Conservation (phyloP, 2,888 invertebrate species). For the Boloria selene region DNA sequence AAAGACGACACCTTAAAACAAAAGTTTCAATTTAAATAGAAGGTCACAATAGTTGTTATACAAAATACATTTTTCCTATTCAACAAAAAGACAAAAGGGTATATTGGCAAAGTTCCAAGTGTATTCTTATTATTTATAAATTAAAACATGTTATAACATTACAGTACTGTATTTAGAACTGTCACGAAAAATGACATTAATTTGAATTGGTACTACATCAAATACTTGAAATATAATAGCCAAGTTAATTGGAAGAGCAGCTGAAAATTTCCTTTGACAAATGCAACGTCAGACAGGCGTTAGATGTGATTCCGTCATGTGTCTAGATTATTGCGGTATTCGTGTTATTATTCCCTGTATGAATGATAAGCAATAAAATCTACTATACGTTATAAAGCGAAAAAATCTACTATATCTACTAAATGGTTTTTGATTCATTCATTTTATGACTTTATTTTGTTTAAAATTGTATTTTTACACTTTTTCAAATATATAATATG, state of each 20-base stretch:
- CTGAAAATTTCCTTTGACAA: conserved; percentile 41
- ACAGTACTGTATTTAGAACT: neutral
- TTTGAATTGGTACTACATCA: neutral
- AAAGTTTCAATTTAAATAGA: conserved; percentile 35
- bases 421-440: too few species aligned
- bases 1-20: conserved; percentile 83
- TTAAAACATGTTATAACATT: neutral
- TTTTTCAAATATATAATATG: too few species aligned
- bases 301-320: conserved; percentile 46
- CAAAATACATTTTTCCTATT: conserved; percentile 48
- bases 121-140: conserved; percentile 65
- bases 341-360: conserved; percentile 64
- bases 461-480: too few species aligned
- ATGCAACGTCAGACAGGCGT: conserved; percentile 35
- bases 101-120: conserved; percentile 67
- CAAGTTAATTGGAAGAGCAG: conserved; percentile 34
- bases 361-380: conserved; percentile 51
- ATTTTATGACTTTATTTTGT: too few species aligned
- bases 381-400: conserved; percentile 53
- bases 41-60: conserved; percentile 40
- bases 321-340: conserved; percentile 60
- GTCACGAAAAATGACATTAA: neutral
- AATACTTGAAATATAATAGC: conserved; percentile 7
- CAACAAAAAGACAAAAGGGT: conserved; percentile 64
- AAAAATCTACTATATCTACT: too few species aligned